Evolutionary conservation across 1,140 invertebrate species (phyloP), one percentile per base, ranked within the genome.

Genomic region (Microplitis mediator): DNA sequence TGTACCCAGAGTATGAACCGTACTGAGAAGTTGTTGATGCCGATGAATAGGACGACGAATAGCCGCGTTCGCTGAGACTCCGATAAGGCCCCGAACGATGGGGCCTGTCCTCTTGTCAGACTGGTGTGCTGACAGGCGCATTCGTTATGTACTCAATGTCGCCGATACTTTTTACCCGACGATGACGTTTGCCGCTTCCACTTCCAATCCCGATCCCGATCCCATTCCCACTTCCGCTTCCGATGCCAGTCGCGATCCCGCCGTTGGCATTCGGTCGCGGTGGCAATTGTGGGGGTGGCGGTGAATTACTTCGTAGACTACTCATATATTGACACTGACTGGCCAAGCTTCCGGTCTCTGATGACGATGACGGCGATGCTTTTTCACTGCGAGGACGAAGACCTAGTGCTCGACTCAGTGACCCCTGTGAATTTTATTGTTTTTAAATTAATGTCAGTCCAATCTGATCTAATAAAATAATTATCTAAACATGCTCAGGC

Each of bases 321-420:
- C 86, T 79, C 87, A 88, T 74, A 84, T 88, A 84, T 82, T 89
- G 61, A 86, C 84, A 75, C 84, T 83, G 86, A 77, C 88, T 88
- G 9, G 84, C 86, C 5, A 89, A 84, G 75, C 88, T 89, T 75
- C 88, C 89, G 5, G 88, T 90, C 75, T 88, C 90, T 45, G 88
- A 90, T 14, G 88, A 90, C 35, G 87, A 90, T 8, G 88, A 90
- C 3, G 90, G 88, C 4, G 91, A 90, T 45, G 80, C 81, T 75
- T 83, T 88, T 82, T 81, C 88, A 75, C 89, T 90, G 75, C 91
- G 91, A 1, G 90, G 86, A 74, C 90, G 90, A 13, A 93, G 84
- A 39, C 93, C 93, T 50, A 95, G 88, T 11, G 93, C 93, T 74
- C 93, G 88, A 69, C 92, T 92, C 79, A 94, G 87, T 50, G 93